These are phyloP conservation scores for Lasiurus cinereus DNA, from an alignment of 2,113 vertebrate species.

Conservation along the genomic window DNA sequence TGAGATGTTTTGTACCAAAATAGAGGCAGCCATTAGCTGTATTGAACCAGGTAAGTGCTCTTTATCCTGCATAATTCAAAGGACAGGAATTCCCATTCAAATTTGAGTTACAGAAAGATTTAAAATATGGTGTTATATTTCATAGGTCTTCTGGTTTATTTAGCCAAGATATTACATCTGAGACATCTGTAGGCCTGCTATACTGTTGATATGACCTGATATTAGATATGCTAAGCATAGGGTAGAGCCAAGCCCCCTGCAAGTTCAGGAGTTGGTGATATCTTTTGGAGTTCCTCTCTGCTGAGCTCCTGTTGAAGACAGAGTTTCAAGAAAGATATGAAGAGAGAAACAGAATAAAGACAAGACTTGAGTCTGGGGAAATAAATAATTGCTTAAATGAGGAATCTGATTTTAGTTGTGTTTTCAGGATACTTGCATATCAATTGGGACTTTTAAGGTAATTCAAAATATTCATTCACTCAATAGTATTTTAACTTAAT, in stretches of 20 bases:
- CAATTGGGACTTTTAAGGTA: not conserved
- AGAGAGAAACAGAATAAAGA: not conserved
- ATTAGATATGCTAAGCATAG: not conserved
- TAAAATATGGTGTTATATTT: not conserved
- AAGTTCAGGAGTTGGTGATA: not conserved
- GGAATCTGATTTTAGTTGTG: not conserved
- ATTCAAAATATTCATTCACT: not conserved
- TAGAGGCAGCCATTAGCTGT: not conserved
- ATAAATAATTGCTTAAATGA: not conserved
- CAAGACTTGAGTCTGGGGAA: not conserved
- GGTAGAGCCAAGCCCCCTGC: not conserved
- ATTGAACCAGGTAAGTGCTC: not conserved
- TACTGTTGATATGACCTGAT: not conserved
- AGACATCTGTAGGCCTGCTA: not conserved
- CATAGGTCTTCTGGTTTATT: constrained; percentile 6
- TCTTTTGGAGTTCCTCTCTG: not conserved
- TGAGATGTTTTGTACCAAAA: not conserved
- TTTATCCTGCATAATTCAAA: not conserved
- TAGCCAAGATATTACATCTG: not conserved
- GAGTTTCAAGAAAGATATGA: not conserved
- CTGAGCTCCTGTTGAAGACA: not conserved
- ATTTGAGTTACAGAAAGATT: not conserved
- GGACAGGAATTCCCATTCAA: not conserved
- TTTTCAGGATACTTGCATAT: not conserved
- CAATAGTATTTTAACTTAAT: constrained; percentile 6